Percentiles rank a stretch among this genome's conserved stretches.
These are phyloP conservation scores for Goniozus legneri DNA, from an alignment of 1,140 invertebrate species.

Conservation along the genomic window DNA sequence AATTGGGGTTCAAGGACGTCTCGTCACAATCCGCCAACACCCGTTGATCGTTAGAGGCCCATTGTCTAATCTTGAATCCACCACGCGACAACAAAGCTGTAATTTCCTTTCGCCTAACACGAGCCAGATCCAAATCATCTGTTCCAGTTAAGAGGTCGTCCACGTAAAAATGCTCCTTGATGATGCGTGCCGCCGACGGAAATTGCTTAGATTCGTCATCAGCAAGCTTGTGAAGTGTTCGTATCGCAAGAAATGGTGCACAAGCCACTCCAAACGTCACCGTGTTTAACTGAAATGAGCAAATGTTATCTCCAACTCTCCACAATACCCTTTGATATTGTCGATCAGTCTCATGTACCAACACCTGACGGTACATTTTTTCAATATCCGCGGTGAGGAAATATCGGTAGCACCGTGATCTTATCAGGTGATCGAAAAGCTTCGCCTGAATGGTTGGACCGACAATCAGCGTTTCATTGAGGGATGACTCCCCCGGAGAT, in stretches of 20 bases:
- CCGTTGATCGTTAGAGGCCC: background rate
- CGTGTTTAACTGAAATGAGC: background rate
- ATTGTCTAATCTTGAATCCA: background rate
- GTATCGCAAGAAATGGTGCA: background rate
- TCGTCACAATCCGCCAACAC: too few species aligned
- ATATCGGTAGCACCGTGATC: too few species aligned
- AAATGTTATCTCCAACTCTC: background rate
- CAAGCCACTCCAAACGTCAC: background rate
- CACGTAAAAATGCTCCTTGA: constrained; percentile 1
- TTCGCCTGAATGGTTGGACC: too few species aligned
- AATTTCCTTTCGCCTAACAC: background rate
- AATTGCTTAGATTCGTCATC: background rate
- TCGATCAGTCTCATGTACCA: background rate
- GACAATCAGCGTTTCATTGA: too few species aligned
- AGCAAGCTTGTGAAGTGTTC: background rate
- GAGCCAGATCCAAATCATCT: background rate
- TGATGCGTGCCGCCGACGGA: background rate
- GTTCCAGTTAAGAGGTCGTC: background rate
- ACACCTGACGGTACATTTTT: constrained; percentile 5
- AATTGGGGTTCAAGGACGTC: too few species aligned
- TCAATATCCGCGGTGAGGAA: background rate
- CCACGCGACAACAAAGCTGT: background rate
- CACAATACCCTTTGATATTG: background rate
- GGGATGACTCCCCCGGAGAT: too few species aligned
- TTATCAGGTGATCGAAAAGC: too few species aligned